Evolutionary conservation across 1,140 invertebrate genomes (phyloP), one percentile per base, ranked within the genome.

Genomic region (Caerostris darwini): DNA sequence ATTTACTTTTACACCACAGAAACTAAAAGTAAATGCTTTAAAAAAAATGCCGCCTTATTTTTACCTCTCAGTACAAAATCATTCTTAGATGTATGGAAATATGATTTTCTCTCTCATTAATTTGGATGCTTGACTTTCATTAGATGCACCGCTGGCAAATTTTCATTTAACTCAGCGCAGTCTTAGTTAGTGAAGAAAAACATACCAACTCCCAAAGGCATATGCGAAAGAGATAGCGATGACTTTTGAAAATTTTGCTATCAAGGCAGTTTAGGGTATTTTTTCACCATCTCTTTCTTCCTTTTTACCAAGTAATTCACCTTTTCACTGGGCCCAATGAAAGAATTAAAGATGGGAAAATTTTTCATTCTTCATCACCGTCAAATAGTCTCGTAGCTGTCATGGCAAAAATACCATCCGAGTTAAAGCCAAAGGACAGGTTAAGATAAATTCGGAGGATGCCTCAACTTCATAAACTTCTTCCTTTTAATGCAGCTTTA

Each of bases 311-410:
- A 50, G 71, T 77, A 67, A 64, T 57, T 57, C 59, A 7, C 58
- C 3, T 7, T 54, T 64, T 83, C 56, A 8, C 7, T 67, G 61
- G 14, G 59, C 34, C 7, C 77, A 91, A 91, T 91, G 90, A 91
- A 91, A 91, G 90, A 91, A 91, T 91, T 91, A 91, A 81, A 82
- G 69, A 54, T 10, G 71, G n/a, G 50, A 82, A 69, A 83, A 91
- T 59, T 91, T 91, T 91, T 81, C 90, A 91, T 91, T 82, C 77
- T 91, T 19, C 90, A 64, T 71, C 67, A 90, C 12, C 88, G 57
- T 81, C 90, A 91, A 59, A 81, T 83, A 58, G 57, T 82, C 71
- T 61, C 12, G 57, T 50, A 64, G 57, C 90, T 82, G 90, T 90
- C 88, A 71, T 57, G 17, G n/a, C 67, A 77, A 77, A 90, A 90